A percentile compares a stretch with the other conserved stretches of the same genome.
phyloP scores from a whole-genome alignment of 2,888 invertebrate species.

The Conistra vaccinii region DNA sequence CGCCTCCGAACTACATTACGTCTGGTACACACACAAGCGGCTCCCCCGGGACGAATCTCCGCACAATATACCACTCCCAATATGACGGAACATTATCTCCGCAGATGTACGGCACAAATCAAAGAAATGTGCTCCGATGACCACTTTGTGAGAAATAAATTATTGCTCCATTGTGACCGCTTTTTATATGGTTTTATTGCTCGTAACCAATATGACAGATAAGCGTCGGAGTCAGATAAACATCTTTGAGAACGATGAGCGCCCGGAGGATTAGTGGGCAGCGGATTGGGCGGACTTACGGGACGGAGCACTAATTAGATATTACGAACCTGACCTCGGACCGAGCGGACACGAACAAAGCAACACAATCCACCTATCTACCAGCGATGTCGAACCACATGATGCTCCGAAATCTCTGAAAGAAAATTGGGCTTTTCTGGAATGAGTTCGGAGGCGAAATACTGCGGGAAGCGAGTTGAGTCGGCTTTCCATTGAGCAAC shows the following conservation, averaged over 20 bases:
- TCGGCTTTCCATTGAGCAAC: slow-evolving; percentile 35
- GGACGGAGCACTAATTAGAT: slow-evolving; percentile 46
- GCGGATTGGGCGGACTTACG: slow-evolving; percentile 8
- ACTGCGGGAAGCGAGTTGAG: slow-evolving; percentile 25
- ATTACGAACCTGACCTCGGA: slow-evolving; percentile 22
- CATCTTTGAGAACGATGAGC: slow-evolving; percentile 14
- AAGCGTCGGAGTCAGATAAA: slow-evolving; percentile 35
- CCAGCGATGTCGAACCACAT: slow-evolving; percentile 5
- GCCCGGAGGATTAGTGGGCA: slow-evolving; percentile 18
- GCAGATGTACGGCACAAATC: slow-evolving; percentile 58
- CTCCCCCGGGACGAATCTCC: slow-evolving; percentile 47
- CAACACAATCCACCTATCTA: slow-evolving; percentile 7
- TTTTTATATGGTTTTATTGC: slow-evolving; percentile 34
- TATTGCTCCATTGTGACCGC: slow-evolving; percentile 52
- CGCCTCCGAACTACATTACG: slow-evolving; percentile 45
- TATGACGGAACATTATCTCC: slow-evolving; percentile 52
- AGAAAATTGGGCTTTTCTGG: slow-evolving; percentile 42
- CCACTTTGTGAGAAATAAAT: slow-evolving; percentile 56
- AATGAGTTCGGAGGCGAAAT: slow-evolving; percentile 32
- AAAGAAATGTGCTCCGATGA: slow-evolving; percentile 59
- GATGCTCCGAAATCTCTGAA: slow-evolving; percentile 25
- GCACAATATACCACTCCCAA: slow-evolving; percentile 37
- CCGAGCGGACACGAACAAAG: slow-evolving; percentile 1
- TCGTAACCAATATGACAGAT: slow-evolving; percentile 35
- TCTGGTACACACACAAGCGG: slow-evolving; percentile 20